phyloP scores from a whole-genome alignment of 2,797 vertebrate species.

The Sparus aurata region DNA sequence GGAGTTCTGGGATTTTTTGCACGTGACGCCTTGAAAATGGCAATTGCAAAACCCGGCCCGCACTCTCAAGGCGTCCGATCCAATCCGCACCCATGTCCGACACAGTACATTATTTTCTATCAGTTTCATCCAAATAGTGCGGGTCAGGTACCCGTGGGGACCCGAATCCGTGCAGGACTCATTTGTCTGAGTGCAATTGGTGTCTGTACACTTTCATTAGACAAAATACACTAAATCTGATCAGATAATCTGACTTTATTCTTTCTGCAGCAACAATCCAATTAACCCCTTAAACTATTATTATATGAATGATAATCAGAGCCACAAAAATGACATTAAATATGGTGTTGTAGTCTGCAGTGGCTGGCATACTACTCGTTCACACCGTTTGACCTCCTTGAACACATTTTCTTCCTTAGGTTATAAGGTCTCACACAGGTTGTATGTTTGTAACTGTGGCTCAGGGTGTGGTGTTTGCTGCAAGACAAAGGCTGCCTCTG shows the following conservation, averaged over 20 bases:
- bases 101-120: too few relatives aligned
- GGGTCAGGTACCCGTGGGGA: too few relatives aligned
- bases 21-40: too few relatives aligned
- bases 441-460: neutral
- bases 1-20: too few relatives aligned
- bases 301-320: neutral
- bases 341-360: neutral
- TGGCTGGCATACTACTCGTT: neutral
- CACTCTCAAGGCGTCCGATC: too few relatives aligned
- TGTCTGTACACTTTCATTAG: slow-evolving; percentile 1
- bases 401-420: neutral
- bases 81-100: too few relatives aligned
- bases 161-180: too few relatives aligned
- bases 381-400: too few relatives aligned
- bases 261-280: neutral
- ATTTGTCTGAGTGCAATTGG: slow-evolving; percentile 32
- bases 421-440: neutral
- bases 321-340: neutral
- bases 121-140: too few relatives aligned
- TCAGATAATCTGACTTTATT: neutral
- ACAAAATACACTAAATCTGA: neutral
- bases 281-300: neutral
- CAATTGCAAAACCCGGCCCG: too few relatives aligned
- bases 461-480: slow-evolving; percentile 11
- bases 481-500: slow-evolving; percentile 24